Base-by-base conservation (phyloP, 2,797 vertebrate species). In the Smutsia temminckii region DNA sequence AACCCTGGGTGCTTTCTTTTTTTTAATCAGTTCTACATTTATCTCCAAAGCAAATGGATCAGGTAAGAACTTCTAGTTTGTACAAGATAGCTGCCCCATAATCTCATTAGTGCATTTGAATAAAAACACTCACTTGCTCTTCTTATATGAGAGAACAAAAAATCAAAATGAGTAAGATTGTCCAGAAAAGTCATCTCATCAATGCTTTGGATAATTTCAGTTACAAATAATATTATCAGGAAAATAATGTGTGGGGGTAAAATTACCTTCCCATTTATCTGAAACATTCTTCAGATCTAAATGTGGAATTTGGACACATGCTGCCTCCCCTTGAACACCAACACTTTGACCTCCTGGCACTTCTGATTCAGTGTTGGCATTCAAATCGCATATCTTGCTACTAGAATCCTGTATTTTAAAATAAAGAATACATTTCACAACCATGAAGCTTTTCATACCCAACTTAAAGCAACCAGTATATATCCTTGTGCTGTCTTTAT, bases 181-280 rank as follows among this genome's bases (percentile, higher is more conserved):
- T 86, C 61, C 74, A 96, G 71, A 93, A 95, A 88, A 88, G 55
- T 63, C 27, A n/a, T 91, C 80, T 94, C 40, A 64, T 85, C 86
- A 90, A 25, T 93, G 34, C 85, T 94, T 78, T 94, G 61, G 21
- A 17, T 71, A 87, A 96, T 84, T 95, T 95, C 75, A 92, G 53
- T 85, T 97, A 93, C 64, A 55, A 88, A 89, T 49, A 85, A 87
- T 27, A 57, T 34, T 68, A 61, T 14, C 14, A 94, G 89, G 59
- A 72, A 96, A 53, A 89, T 0, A 97, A 66, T 42, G 68, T 34
- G 87, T 96, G 59, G 85, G 55, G 84, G 71, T 93, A 86, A 96
- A 98, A 98, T 99, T 99, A 99, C 98, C 98, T 99, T 99, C 98
- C 98, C 98, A 98, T 96, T 97, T 98, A 97, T 98, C 98, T 97